Percentiles rank a stretch among this genome's conserved stretches.
Evolutionary conservation across 2,113 vertebrate species (phyloP).

Genomic region (Xenopus tropicalis): UCB_Xtro_10.0 CM004446.2:95798001-95798500

Average conservation of each 20-base stretch:
- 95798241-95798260: background rate
- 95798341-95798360: background rate
- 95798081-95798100: conserved; percentile 71
- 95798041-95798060: conserved; percentile 89
- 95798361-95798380: background rate
- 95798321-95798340: background rate
- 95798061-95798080: conserved; percentile 77
- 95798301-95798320: background rate
- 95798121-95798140: conserved; percentile 59
- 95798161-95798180: background rate
- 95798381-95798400: background rate
- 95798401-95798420: too few relatives aligned
- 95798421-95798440: too few relatives aligned
- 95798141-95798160: conserved; percentile 53
- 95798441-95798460: too few relatives aligned
- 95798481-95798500: too few relatives aligned
- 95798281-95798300: background rate
- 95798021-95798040: conserved; percentile 89
- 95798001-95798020: conserved; percentile 83
- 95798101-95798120: conserved; percentile 62
- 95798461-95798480: too few relatives aligned
- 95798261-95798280: background rate
- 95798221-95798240: background rate
- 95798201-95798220: background rate
- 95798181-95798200: background rate